These are phyloP conservation scores for Microtus richardsoni DNA, from an alignment of 2,113 vertebrate species.

Conservation along the genomic window DNA sequence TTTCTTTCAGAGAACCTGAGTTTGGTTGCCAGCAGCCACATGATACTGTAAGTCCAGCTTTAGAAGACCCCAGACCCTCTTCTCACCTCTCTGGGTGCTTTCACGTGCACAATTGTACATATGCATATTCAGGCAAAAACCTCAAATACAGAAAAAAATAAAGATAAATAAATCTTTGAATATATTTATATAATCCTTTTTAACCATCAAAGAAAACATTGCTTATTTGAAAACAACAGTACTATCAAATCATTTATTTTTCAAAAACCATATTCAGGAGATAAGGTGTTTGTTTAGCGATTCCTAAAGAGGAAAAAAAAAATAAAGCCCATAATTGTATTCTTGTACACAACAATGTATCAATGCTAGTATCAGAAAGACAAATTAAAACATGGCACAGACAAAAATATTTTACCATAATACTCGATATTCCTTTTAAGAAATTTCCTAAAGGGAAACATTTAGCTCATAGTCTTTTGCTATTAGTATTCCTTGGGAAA, in stretches of 20 bases:
- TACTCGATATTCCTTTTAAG: neutral
- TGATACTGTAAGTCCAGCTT: neutral
- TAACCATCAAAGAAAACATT: neutral
- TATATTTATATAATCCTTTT: neutral
- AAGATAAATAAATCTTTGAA: neutral
- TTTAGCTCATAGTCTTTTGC: neutral
- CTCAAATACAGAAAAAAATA: too few relatives aligned
- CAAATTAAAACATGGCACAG: neutral
- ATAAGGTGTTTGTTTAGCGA: neutral
- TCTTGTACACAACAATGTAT: neutral
- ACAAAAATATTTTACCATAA: neutral
- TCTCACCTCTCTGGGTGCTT: too few relatives aligned
- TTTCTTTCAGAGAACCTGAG: neutral
- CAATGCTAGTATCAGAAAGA: neutral
- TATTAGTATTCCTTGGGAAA: constrained; percentile 12
- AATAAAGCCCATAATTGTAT: neutral
- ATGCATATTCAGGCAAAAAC: too few relatives aligned
- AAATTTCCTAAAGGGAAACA: neutral
- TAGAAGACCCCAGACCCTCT: neutral
- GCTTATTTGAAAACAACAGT: neutral
- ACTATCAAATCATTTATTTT: constrained; percentile 27
- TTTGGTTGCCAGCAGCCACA: neutral
- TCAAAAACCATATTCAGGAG: neutral
- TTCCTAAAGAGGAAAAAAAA: neutral
- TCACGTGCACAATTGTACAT: fast-evolving